Evolutionary conservation across 2,888 invertebrate species (phyloP).

Genomic region (Amorpha juglandis): DNA sequence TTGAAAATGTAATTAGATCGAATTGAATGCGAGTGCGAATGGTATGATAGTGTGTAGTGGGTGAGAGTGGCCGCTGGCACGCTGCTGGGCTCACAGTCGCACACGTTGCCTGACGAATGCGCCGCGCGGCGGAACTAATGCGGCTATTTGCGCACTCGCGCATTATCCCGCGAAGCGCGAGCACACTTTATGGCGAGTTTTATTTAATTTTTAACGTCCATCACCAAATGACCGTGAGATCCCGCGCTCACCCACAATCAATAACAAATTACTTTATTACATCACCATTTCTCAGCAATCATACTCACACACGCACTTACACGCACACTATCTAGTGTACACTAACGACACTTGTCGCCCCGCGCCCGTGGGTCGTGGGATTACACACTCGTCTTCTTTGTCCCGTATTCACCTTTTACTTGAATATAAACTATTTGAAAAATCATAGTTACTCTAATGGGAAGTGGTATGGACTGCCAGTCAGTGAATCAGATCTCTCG

Average conservation of each 20-base stretch:
- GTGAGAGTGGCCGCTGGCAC: background rate
- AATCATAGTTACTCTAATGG: no score
- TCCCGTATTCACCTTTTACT: no score
- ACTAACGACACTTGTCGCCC: background rate
- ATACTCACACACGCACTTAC: background rate
- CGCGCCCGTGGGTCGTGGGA: no score
- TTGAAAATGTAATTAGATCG: constrained; percentile 30
- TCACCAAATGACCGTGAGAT: constrained; percentile 15
- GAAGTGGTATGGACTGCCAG: no score
- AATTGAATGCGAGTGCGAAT: constrained; percentile 36
- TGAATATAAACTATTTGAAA: no score
- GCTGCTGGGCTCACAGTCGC: constrained; percentile 40
- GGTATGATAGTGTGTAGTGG: constrained; percentile 25
- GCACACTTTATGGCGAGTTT: constrained; percentile 50
- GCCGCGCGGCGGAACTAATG: constrained; percentile 58
- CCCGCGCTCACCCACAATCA: constrained; percentile 20
- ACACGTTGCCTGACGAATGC: constrained; percentile 67
- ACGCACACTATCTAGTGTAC: background rate
- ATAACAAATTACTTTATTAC: constrained; percentile 28
- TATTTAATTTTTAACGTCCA: constrained; percentile 30
- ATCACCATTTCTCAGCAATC: constrained; percentile 26
- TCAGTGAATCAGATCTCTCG: no score
- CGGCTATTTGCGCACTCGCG: constrained; percentile 44
- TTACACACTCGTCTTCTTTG: background rate
- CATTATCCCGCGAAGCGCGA: constrained; percentile 41